A percentile compares a stretch with the other conserved stretches of the same genome.
Conservation (phyloP, 2,888 invertebrate species). For the Leptopilina syphax region DNA sequence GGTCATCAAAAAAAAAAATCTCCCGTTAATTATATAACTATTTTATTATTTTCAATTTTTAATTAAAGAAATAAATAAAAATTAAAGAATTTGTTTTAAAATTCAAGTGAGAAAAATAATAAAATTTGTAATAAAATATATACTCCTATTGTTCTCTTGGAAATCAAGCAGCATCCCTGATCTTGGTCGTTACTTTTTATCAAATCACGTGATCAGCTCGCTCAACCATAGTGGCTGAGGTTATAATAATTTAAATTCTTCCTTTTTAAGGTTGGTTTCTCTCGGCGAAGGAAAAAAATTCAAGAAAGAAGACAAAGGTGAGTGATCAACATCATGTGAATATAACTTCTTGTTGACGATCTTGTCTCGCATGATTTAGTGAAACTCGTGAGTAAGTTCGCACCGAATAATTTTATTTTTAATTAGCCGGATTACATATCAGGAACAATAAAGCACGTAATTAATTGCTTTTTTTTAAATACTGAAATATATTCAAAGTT, state of each 20-base stretch:
- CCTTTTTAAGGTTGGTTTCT: constrained; percentile 23
- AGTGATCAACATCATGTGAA: constrained; percentile 18
- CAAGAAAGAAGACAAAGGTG: constrained; percentile 24
- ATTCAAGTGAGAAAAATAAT: neutral
- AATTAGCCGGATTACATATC: neutral
- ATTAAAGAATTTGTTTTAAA: neutral
- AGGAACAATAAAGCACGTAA: constrained; percentile 3
- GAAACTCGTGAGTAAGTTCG: neutral
- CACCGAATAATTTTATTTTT: constrained; percentile 30
- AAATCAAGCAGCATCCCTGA: neutral
- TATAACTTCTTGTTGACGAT: constrained; percentile 1
- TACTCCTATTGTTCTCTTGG: neutral
- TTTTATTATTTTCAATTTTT: no score
- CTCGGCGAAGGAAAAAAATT: neutral
- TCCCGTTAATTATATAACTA: no score
- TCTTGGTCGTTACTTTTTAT: constrained; percentile 13
- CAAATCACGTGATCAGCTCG: constrained; percentile 10
- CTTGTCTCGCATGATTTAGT: constrained; percentile 28
- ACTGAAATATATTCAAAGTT: no score
- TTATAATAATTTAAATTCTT: constrained; percentile 30
- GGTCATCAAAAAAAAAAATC: no score
- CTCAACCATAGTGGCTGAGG: constrained; percentile 6
- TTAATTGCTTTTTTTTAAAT: neutral
- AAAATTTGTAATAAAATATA: neutral
- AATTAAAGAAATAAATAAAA: neutral